Conservation (phyloP, 1,140 invertebrate species). For the Cylas formicarius region DNA sequence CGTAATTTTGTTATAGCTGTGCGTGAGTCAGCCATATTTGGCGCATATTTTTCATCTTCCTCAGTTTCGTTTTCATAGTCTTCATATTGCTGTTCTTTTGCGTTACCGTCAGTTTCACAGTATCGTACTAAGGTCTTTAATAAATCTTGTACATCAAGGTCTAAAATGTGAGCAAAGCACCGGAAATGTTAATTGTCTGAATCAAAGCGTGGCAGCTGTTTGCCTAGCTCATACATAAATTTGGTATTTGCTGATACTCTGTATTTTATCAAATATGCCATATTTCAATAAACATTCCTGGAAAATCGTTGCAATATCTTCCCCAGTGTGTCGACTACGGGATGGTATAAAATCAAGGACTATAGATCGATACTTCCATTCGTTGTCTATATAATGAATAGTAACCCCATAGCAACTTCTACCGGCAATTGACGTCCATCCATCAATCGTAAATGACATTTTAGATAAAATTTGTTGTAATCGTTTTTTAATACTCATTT, state of each 20-base stretch:
- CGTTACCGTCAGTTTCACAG: too few species aligned
- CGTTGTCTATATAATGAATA: slow-evolving; percentile 36
- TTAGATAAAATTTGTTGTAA: slow-evolving; percentile 32
- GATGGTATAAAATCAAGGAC: slow-evolving; percentile 38
- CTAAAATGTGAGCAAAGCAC: slow-evolving; percentile 10
- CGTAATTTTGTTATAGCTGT: slow-evolving; percentile 30
- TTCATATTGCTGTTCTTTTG: too few species aligned
- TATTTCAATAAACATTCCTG: slow-evolving; percentile 28
- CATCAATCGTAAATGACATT: slow-evolving; percentile 39
- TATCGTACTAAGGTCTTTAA: too few species aligned
- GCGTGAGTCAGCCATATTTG: slow-evolving; percentile 28
- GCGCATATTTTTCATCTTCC: slow-evolving; percentile 22
- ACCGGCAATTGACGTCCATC: slow-evolving; percentile 33
- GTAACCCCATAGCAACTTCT: slow-evolving; percentile 35
- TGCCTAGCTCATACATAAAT: slow-evolving; percentile 18
- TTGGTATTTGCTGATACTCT: slow-evolving; percentile 22
- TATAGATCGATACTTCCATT: slow-evolving; percentile 34
- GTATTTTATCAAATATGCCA: slow-evolving; percentile 32
- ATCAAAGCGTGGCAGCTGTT: slow-evolving; percentile 10
- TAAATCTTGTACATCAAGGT: slow-evolving; percentile 6
- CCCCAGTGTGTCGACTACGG: slow-evolving; percentile 33
- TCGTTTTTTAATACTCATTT: slow-evolving; percentile 29
- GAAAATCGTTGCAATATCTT: slow-evolving; percentile 35
- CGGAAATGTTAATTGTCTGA: slow-evolving; percentile 10
- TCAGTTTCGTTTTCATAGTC: slow-evolving; percentile 22